Evolutionary conservation across 2,113 vertebrate genomes (phyloP), one percentile per base, ranked within the genome.

Genomic region (Menidia beryllina): DNA sequence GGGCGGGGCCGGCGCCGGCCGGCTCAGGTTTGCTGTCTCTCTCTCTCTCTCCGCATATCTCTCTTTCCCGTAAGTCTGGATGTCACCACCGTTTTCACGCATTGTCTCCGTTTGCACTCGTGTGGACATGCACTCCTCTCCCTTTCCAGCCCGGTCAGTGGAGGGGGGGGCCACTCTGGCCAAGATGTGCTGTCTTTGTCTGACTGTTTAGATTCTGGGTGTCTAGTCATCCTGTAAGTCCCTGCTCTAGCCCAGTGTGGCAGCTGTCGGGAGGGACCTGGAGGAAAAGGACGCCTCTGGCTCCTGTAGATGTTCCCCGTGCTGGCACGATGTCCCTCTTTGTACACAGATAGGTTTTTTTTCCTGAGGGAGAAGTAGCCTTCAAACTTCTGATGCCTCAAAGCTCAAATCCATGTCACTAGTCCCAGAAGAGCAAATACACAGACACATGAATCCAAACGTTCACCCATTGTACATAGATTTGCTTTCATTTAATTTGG

Each of bases 351-450:
- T 39, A 19, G 36, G 63, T 64, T 84, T 65, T n/a, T 49, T 55
- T 61, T 49, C 41, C 38, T 49, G 39, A 77, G 54, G 69, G 75
- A 55, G 68, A 75, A 48, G 59, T 47, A 52, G 14, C 50, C 65
- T 69, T 79, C 62, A 79, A 58, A 74, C 73, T 77, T 66, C 82
- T 86, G 83, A 90, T 89, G 87, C 88, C 81, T 83, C 84, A 69
- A 74, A 93, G 82, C 91, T 91, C 86, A 85, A 91, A 91, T 90
- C 90, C 90, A 92, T 54, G 84, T 90, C 89, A 89, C 88, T 83
- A 79, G 84, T 85, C 89, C 79, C 88, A 87, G 72, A 38, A 68
- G 76, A 79, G 82, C 87, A 79, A 86, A 78, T 72, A 80, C 67
- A 79, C 72, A 21, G 43, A 76, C 79, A n/a, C n/a, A n/a, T 63